Evolutionary conservation across 2,888 invertebrate species (phyloP).

Genomic region (Dasypogon diadema): DNA sequence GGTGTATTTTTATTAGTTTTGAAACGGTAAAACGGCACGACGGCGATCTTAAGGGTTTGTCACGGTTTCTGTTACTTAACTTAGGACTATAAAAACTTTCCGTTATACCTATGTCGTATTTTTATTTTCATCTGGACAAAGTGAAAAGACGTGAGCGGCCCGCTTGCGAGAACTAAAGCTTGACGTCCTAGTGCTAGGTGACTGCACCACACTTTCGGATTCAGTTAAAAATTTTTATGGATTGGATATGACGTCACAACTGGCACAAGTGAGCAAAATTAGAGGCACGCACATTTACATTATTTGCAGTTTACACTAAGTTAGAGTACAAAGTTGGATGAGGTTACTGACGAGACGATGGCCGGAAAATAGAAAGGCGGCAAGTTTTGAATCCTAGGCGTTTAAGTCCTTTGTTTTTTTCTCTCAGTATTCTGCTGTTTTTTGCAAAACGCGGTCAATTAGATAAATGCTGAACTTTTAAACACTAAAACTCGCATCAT

Average conservation of each 20-base stretch:
- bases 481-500: too few relatives aligned
- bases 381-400: too few relatives aligned
- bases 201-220: background rate
- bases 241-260: background rate
- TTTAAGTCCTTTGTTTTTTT: too few relatives aligned
- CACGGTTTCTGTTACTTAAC: background rate
- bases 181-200: slow-evolving; percentile 1
- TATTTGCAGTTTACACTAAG: background rate
- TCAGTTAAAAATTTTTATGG: background rate
- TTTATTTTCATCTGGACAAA: slow-evolving; percentile 45
- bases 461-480: too few relatives aligned
- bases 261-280: background rate
- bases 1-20: background rate
- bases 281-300: background rate
- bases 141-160: slow-evolving; percentile 8
- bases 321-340: too few relatives aligned
- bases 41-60: background rate
- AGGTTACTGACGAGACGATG: too few relatives aligned
- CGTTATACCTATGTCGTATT: slow-evolving; percentile 32
- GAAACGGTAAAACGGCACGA: background rate
- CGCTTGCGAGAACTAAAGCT: background rate
- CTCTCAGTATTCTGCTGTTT: too few relatives aligned
- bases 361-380: too few relatives aligned
- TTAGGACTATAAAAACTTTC: slow-evolving; percentile 17
- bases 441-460: too few relatives aligned